Evolutionary conservation across 1,140 invertebrate genomes (phyloP).

Genomic region (Papilio helenus): DNA sequence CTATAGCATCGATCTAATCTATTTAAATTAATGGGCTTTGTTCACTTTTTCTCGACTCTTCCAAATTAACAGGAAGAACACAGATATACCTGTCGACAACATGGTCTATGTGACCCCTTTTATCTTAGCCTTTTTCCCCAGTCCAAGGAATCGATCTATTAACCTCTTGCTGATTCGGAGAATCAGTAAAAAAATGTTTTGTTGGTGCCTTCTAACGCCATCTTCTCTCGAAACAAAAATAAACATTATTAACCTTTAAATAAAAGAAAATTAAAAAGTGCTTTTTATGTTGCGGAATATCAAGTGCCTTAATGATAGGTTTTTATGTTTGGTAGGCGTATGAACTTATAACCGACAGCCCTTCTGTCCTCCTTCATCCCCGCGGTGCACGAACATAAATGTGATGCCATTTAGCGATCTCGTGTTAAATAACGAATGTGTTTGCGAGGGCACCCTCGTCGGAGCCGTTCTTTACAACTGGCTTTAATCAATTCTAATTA

Average conservation of each 20-base stretch:
- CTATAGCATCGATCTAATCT: not conserved
- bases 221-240: too few relatives aligned
- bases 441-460: slow-evolving; percentile 9
- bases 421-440: slow-evolving; percentile 34
- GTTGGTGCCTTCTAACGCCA: too few relatives aligned
- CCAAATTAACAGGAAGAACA: too few relatives aligned
- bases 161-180: too few relatives aligned
- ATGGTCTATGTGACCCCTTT: too few relatives aligned
- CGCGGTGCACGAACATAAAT: slow-evolving; percentile 9
- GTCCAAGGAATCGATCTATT: too few relatives aligned
- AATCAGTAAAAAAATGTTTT: too few relatives aligned
- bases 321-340: not conserved
- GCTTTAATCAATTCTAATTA: slow-evolving; percentile 73
- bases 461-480: slow-evolving; percentile 40
- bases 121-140: too few relatives aligned
- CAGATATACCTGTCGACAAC: too few relatives aligned
- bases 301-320: not conserved
- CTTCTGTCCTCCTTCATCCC: slow-evolving; percentile 11
- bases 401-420: slow-evolving; percentile 31
- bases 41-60: not conserved
- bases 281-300: not conserved
- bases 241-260: too few relatives aligned
- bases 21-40: not conserved
- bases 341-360: not conserved
- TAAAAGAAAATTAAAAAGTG: not conserved